Conservation (phyloP, 30 jellyfish, hydroid and myxozoan species). For the Hydra vulgaris region DNA sequence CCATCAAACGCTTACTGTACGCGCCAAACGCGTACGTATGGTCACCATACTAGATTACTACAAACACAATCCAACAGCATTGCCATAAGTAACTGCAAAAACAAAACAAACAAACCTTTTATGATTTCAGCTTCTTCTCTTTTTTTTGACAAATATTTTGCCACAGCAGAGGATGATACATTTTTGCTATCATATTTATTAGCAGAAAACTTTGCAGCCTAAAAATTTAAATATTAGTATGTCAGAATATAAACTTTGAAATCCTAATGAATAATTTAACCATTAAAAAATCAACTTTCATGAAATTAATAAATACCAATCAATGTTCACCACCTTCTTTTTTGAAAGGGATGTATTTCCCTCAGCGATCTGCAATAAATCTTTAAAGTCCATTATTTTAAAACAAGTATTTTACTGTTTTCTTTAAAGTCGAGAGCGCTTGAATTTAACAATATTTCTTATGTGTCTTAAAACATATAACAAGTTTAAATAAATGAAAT, state of each 20-base stretch:
- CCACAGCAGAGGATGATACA: conserved; percentile 49
- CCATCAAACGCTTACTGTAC: too few relatives aligned
- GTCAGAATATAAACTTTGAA: too few relatives aligned
- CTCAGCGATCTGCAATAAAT: conserved; percentile 65
- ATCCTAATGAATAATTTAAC: not conserved
- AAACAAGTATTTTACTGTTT: too few relatives aligned
- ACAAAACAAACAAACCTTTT: conserved; percentile 29
- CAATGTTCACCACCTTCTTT: conserved; percentile 50
- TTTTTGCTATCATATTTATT: not conserved
- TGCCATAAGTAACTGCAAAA: too few relatives aligned
- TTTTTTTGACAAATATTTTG: conserved; percentile 54
- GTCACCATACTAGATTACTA: too few relatives aligned
- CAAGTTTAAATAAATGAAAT: too few relatives aligned
- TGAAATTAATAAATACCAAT: not conserved
- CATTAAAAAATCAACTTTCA: not conserved
- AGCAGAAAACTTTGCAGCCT: not conserved
- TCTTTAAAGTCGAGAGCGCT: too few relatives aligned
- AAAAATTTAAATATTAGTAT: not conserved
- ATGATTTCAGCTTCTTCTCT: conserved; percentile 25
- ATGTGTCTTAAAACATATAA: too few relatives aligned
- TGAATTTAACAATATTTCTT: too few relatives aligned
- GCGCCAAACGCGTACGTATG: too few relatives aligned
- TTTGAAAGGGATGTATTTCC: conserved; percentile 61
- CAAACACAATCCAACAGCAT: too few relatives aligned
- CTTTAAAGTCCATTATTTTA: conserved; percentile 64